Evolutionary conservation across 1,140 invertebrate species (phyloP), one percentile per base, ranked within the genome.

Genomic region (Octopus sinensis): DNA sequence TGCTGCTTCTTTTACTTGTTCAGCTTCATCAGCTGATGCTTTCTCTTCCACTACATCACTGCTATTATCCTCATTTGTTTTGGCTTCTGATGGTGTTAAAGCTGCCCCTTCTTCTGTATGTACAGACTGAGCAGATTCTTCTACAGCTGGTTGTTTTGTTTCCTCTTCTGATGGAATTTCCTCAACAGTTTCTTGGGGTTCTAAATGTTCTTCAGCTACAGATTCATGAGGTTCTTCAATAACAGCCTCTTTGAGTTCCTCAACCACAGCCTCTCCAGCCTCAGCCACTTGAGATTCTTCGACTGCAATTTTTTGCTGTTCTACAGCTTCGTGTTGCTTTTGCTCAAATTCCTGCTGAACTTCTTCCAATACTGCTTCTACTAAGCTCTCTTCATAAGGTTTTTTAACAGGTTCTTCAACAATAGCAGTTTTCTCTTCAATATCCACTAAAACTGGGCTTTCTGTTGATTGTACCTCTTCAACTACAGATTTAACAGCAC

Each of bases 241-340:
- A 30, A 75, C 80, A 30, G 73, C 73, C 30, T 83, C 81, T 43
- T 83, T 80, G 52, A 78, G 68, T 6, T 80, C 79, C 13, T 54
- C 51, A 43, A 80, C 82, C 13, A 83, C 82, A 54, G 78, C 78
- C 13, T 80, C 76, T 23, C 80, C 43, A 79, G 78, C 75, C 23
- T 10, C n/a, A 1, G 23, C 75, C n/a, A n/a, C 23, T 76, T 76
- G 75, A 30, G 9, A 30, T 30, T 76, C 80, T n/a, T 30, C 51
- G 9, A 51, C 73, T 30, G 53, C 9, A 6, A 10, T 7, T 17
- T 77, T 51, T 9, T 53, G 30, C 12, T 53, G 53, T 43, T 43
- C 30, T 43, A 3, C 30, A 43, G 30, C 30, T 43, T 43, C 30
- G 3, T 43, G 30, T 43, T 43, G 30, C 30, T 43, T 43, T 43